Evolutionary conservation across 2,888 invertebrate genomes (phyloP).

Genomic region (Caenorhabditis sulstoni): DNA sequence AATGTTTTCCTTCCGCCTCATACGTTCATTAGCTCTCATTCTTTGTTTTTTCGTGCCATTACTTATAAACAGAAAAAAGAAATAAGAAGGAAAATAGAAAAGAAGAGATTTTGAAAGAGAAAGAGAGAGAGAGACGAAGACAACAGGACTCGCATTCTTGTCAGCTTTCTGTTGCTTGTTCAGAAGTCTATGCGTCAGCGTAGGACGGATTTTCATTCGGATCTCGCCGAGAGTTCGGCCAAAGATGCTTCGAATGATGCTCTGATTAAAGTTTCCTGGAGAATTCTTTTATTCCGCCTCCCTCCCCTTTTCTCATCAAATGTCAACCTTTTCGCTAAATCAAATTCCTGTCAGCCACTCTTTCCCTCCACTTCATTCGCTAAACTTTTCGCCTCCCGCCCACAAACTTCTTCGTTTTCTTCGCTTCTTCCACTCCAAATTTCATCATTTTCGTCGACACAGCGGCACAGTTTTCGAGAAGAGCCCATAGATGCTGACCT

Average conservation of each 20-base stretch:
- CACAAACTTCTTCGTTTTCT: background rate
- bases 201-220: no score
- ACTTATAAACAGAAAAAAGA: constrained; percentile 6
- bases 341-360: background rate
- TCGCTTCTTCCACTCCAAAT: background rate
- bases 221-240: no score
- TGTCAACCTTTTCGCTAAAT: background rate
- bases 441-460: background rate
- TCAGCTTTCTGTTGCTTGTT: background rate
- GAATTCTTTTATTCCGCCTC: no score
- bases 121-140: no score
- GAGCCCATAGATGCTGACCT: background rate
- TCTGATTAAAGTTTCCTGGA: no score
- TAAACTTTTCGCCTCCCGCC: background rate
- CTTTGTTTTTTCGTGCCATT: background rate
- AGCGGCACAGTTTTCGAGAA: background rate
- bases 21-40: constrained; percentile 11
- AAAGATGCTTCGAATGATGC: no score
- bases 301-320: background rate
- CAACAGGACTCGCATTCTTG: constrained; percentile 1
- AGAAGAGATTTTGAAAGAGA: background rate
- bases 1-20: constrained; percentile 12
- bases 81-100: background rate
- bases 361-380: no score
- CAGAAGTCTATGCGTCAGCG: no score